Evolutionary conservation across 2,113 vertebrate species (phyloP).

Genomic region (Loxodonta africana): DNA sequence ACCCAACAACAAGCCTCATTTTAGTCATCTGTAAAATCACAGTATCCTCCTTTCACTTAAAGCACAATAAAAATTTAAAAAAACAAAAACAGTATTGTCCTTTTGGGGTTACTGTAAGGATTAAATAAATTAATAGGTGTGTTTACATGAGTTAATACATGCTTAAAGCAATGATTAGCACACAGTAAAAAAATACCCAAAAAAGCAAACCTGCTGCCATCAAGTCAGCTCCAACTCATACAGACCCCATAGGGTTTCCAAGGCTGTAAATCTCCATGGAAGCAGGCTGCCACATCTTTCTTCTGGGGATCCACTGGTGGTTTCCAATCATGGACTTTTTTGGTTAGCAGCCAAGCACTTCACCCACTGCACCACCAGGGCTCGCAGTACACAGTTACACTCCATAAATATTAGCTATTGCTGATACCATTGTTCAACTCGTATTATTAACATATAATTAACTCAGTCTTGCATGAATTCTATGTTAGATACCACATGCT

Average conservation of each 20-base stretch:
- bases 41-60: neutral
- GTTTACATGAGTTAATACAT: neutral
- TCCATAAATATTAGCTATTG: neutral
- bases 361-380: too few species aligned
- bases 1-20: neutral
- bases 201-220: too few species aligned
- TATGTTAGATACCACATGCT: neutral
- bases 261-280: too few species aligned
- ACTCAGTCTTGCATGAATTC: constrained; percentile 7
- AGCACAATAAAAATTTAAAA: too few species aligned
- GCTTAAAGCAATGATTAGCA: neutral
- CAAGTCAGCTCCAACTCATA: too few species aligned
- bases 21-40: neutral
- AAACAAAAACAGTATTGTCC: neutral
- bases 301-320: too few species aligned
- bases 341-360: too few species aligned
- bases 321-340: too few species aligned
- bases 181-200: neutral
- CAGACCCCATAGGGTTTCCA: too few species aligned
- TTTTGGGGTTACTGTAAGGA: neutral
- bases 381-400: neutral
- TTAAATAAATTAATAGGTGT: neutral
- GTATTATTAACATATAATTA: constrained; percentile 22
- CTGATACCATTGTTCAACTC: constrained; percentile 9
- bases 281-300: too few species aligned